Evolutionary conservation across 2,888 invertebrate genomes (phyloP), one percentile per base, ranked within the genome.

Genomic region (Antheraea assamensis): DNA sequence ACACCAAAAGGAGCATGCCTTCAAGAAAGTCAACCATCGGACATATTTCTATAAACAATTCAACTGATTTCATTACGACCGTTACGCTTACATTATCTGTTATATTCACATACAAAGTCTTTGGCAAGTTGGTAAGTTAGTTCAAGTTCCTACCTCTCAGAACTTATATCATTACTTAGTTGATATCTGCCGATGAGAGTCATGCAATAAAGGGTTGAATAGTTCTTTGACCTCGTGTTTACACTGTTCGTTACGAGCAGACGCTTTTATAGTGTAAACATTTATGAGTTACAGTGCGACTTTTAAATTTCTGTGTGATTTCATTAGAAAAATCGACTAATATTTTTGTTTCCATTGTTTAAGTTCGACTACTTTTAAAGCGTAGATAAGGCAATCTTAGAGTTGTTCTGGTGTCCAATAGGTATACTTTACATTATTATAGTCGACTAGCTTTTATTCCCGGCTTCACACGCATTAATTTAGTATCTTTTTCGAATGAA

Each of bases 141-240:
- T 64, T 30, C 30, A 5, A 64, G 61, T 64, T 64, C 17, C 27
- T 64, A 30, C 30, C 61, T 64, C 61, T 17, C 21, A 27, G 15
- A 64, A 64, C 61, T 64, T 64, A 27, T 64, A 64, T 64, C 61
- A 64, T 64, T 64, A 64, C 13, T 64, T 64, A 64, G 30, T 13
- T 30, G 27, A 30, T 64, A 30, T 61, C 61, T 27, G 30, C 61
- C 3, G 27, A 64, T 30, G 27, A 27, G 27, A 64, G 27, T 64
- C 61, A 21, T 17, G 30, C 27, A 30, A 64, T 30, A 64, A 64
- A 64, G 61, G 61, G 27, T 64, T 30, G 61, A 17, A 30, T 64
- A 64, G 61, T 64, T 30, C 61, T 64, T 64, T 64, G 61, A 64
- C 61, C 61, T 64, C 61, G 17, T 27, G 27, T 64, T 64, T 17